Percentiles rank a stretch among this genome's conserved stretches.
These are phyloP conservation scores for Alsophila aescularia DNA, from an alignment of 2,888 invertebrate species.

Conservation along the genomic window DNA sequence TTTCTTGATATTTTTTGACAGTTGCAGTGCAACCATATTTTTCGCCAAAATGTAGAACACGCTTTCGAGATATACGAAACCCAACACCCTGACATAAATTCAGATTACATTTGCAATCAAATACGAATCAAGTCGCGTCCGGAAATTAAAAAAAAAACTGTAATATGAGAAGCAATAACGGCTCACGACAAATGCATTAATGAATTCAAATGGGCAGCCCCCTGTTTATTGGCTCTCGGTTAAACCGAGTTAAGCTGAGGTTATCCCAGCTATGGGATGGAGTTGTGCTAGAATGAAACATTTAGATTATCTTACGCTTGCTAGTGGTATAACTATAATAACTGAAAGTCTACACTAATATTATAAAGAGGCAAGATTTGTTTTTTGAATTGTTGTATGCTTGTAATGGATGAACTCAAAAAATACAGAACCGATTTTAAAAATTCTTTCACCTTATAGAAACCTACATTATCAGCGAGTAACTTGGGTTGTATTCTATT, in stretches of 20 bases:
- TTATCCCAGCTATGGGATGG: slow-evolving; percentile 42
- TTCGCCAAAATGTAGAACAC: no score
- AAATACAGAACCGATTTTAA: no score
- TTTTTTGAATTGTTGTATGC: no score
- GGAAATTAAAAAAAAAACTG: slow-evolving; percentile 37
- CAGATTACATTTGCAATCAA: slow-evolving; percentile 7
- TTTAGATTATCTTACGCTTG: neutral
- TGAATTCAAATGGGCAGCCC: slow-evolving; percentile 59
- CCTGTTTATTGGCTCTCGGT: slow-evolving; percentile 64
- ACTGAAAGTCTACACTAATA: no score
- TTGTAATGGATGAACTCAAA: no score
- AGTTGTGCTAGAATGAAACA: slow-evolving; percentile 11
- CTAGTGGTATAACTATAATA: no score
- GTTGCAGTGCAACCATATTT: no score
- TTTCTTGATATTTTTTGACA: no score
- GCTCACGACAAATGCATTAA: slow-evolving; percentile 73
- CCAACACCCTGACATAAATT: neutral
- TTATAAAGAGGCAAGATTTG: no score
- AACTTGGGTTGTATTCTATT: no score
- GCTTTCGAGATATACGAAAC: neutral
- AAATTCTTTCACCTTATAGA: no score
- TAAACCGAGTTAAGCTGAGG: slow-evolving; percentile 62
- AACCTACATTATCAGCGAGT: no score
- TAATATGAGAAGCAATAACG: slow-evolving; percentile 41
- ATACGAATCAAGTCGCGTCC: slow-evolving; percentile 8